phyloP scores from a whole-genome alignment of 2,113 vertebrate genomes.

The Cynopterus brachyotis region DNA sequence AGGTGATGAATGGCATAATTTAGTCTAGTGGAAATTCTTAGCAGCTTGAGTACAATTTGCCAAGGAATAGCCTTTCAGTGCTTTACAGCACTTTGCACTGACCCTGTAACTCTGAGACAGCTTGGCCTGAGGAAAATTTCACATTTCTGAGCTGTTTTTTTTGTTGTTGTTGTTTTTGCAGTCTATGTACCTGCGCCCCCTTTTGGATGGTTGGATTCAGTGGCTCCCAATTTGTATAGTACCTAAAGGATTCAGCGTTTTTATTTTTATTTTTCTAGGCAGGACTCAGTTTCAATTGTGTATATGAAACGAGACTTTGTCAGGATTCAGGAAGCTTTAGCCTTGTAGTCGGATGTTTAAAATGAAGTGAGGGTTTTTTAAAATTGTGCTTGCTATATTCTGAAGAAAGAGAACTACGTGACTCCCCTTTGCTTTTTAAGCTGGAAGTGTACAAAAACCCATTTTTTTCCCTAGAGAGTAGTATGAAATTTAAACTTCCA shows the following conservation, averaged over 20 bases:
- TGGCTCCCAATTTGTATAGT: neutral
- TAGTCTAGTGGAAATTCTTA: slow-evolving; percentile 68
- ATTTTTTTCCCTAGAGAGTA: neutral
- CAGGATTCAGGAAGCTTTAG: slow-evolving; percentile 6
- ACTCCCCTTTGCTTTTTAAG: slow-evolving; percentile 20
- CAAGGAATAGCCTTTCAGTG: slow-evolving; percentile 30
- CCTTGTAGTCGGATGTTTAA: slow-evolving; percentile 15
- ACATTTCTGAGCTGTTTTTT: slow-evolving; percentile 49
- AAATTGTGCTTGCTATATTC: neutral
- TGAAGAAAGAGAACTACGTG: slow-evolving; percentile 38
- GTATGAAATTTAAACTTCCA: slow-evolving; percentile 32
- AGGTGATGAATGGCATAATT: slow-evolving; percentile 67
- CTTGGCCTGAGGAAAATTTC: slow-evolving; percentile 28
- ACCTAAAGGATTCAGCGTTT: slow-evolving; percentile 14
- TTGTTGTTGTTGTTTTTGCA: no score
- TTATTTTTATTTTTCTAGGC: slow-evolving; percentile 38
- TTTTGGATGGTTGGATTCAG: slow-evolving; percentile 41
- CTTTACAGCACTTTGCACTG: slow-evolving; percentile 49
- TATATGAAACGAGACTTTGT: neutral
- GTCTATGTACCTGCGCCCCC: slow-evolving; percentile 1
- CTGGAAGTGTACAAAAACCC: slow-evolving; percentile 17
- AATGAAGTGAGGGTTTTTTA: neutral
- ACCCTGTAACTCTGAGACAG: slow-evolving; percentile 29
- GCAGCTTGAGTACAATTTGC: slow-evolving; percentile 5
- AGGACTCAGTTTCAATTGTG: slow-evolving; percentile 44